A percentile compares a stretch with the other conserved stretches of the same genome.
Evolutionary conservation across 2,797 vertebrate species (phyloP).

Genomic region (Lutjanus argentimaculatus): DNA sequence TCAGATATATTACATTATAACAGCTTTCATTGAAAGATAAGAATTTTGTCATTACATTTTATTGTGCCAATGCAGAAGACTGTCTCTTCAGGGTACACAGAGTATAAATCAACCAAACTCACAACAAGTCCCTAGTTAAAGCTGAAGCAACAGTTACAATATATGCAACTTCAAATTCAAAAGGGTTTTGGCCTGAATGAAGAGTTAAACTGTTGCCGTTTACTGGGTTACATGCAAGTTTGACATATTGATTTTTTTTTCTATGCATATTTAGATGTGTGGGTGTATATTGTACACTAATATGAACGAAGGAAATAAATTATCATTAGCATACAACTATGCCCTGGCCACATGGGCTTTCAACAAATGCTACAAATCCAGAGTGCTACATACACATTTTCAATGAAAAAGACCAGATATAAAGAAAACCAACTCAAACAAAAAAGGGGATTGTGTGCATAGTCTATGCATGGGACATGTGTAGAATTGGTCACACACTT

Average conservation of each 20-base stretch:
- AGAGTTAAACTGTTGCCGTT: neutral
- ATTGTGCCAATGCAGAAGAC: neutral
- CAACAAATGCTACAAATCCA: neutral
- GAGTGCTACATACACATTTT: neutral
- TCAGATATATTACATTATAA: neutral
- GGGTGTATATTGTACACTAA: neutral
- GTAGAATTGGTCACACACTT: no score
- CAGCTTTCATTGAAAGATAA: neutral
- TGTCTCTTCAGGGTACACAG: neutral
- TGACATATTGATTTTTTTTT: neutral
- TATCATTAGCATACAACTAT: neutral
- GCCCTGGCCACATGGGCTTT: neutral
- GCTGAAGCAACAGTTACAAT: neutral
- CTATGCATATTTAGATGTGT: neutral
- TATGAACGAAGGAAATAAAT: neutral
- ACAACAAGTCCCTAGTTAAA: neutral
- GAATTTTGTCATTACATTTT: neutral
- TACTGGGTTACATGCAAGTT: neutral
- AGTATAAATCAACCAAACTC: neutral
- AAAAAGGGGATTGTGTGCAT: no score
- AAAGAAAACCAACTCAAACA: neutral
- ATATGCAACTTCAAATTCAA: neutral
- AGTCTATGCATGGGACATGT: neutral
- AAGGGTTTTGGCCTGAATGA: neutral
- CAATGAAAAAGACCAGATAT: neutral